Base-by-base conservation (phyloP, 2,888 invertebrate species). In the Frankliniella fusca region DNA sequence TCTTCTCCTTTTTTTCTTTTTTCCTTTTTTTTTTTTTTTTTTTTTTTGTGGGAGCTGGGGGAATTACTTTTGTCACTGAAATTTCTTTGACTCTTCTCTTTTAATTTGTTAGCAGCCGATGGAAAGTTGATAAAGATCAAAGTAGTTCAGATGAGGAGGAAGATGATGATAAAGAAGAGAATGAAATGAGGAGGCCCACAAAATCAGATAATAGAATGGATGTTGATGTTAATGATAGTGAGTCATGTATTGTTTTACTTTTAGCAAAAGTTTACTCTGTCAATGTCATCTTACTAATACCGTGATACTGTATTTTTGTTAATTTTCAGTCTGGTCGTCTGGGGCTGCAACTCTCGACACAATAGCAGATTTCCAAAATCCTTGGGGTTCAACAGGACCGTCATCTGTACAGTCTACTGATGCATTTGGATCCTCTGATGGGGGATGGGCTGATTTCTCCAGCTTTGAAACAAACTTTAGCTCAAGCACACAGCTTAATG, bases 381-480 rank as follows among this genome's bases (percentile, higher is more conserved):
- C 85, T 28, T 84, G 85, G 54, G 87, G 87, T 83, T 88, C 88
- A 7, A 88, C 88, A 88, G 86, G 85, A 76, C 81, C 84, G 1
- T 82, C 85, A 10, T 83, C 84, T 81, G 84, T 85, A 81, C 49
- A 85, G 81, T 82, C 85, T n/a, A 81, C 85, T 10, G 84, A 84
- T 70, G 70, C 83, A 18, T 76, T 83, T 12, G 80, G 54, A 10
- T 23, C 82, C 27, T 80, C 82, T 48, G 84, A 85, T 65, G 85
- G 85, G 70, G 88, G 87, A 81, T 90, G 90, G 90, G 90, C 90
- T 9, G 88, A 89, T 84, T 90, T 90, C 85, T 76, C 70, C 27
- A 76, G 27, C 27, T 76, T 76, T 23, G 70, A 76, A 27, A 76
- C 70, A 27, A 76, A 76, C 27, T 76, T 76, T 23, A 76, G 70